Conservation (phyloP, 37 sponge, comb jelly and placozoan species). For the Hexactinellida sp. region DNA sequence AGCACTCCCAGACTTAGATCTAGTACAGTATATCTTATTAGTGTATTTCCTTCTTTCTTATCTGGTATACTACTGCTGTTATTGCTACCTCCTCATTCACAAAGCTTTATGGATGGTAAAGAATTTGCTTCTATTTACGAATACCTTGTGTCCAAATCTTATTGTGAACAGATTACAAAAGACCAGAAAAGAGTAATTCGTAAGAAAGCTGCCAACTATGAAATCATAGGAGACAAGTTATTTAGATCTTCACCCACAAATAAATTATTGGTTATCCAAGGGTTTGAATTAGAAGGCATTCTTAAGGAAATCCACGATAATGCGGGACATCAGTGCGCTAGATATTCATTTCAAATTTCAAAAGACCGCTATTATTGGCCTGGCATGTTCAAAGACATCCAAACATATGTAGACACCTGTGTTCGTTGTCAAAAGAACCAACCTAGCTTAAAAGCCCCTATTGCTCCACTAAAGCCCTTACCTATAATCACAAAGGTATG, state of each 20-base stretch:
- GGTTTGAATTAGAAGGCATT: neutral
- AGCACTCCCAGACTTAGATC: too few relatives aligned
- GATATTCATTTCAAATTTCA: neutral
- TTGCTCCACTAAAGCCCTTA: neutral
- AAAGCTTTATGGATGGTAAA: too few relatives aligned
- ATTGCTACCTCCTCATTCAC: too few relatives aligned
- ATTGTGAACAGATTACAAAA: neutral
- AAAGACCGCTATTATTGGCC: slow-evolving; percentile 12
- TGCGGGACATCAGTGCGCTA: neutral
- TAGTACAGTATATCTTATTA: too few relatives aligned
- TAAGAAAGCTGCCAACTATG: slow-evolving; percentile 1
- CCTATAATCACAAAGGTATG: neutral
- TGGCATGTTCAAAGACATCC: neutral
- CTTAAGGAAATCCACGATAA: slow-evolving; percentile 10
- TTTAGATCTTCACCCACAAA: neutral
- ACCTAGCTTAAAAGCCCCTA: neutral
- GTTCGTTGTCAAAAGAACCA: neutral
- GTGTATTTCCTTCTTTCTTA: too few relatives aligned
- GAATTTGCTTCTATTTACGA: too few relatives aligned
- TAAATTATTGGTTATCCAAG: neutral
- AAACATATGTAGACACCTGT: neutral
- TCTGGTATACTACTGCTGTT: too few relatives aligned
- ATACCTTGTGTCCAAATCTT: too few relatives aligned
- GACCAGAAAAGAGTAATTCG: neutral
- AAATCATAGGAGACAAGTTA: neutral